These are phyloP conservation scores for Helarctos malayanus DNA, from an alignment of 2,797 vertebrate species.

Conservation along the genomic window DNA sequence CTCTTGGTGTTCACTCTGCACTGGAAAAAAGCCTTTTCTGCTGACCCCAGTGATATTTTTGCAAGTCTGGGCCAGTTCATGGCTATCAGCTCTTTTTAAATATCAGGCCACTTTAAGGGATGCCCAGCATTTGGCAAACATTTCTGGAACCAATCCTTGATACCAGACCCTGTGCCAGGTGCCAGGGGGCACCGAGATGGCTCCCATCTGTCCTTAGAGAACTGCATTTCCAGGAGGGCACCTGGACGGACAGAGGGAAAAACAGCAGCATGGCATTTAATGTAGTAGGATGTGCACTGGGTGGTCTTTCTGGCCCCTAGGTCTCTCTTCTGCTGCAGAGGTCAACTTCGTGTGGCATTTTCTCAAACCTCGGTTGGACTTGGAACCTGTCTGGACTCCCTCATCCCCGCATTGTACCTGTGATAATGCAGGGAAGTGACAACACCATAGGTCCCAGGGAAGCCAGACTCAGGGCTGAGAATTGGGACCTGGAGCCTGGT, in stretches of 20 bases:
- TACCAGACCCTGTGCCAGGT: not conserved
- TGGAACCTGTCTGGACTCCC: not conserved
- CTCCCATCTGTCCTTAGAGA: not conserved
- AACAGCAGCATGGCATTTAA: fast-evolving
- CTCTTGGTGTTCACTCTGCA: not conserved
- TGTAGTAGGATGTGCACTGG: fast-evolving
- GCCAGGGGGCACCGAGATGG: not conserved
- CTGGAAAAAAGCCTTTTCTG: not conserved
- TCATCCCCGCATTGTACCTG: not conserved
- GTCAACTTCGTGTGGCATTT: not conserved
- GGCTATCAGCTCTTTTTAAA: not conserved
- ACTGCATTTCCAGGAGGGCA: not conserved
- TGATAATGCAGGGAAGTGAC: not conserved
- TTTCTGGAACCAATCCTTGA: not conserved
- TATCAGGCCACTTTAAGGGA: not conserved
- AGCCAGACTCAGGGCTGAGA: not conserved
- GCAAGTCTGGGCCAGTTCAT: not conserved
- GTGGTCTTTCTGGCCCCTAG: fast-evolving
- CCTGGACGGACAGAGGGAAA: not conserved
- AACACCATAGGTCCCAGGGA: not conserved
- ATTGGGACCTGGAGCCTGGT: not conserved
- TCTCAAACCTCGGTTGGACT: not conserved
- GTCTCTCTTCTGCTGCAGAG: not conserved
- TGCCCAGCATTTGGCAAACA: not conserved
- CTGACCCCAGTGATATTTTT: not conserved